phyloP scores from a whole-genome alignment of 2,797 vertebrate genomes.

The Pantherophis alleghaniensis region DNA sequence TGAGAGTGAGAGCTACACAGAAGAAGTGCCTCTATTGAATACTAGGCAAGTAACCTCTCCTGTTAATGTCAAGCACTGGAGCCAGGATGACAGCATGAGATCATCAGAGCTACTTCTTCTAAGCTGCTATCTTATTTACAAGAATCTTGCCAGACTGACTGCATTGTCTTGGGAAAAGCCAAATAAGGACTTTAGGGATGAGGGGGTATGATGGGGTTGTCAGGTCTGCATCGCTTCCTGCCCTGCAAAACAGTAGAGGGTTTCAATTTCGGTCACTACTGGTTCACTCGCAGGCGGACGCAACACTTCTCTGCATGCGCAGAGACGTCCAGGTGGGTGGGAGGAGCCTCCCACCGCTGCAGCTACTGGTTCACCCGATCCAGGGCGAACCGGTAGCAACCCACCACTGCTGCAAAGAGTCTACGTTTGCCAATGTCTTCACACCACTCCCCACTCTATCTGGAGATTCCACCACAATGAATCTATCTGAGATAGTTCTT shows the following conservation, averaged over 20 bases:
- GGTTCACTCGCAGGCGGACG: no score
- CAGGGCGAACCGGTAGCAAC: no score
- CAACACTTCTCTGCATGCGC: no score
- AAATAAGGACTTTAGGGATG: neutral
- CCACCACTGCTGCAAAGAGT: neutral
- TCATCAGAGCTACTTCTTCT: neutral
- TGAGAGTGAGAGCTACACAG: neutral
- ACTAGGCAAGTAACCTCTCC: neutral
- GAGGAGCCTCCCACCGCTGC: no score
- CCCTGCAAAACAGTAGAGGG: neutral
- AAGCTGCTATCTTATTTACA: neutral
- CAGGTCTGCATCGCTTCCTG: neutral
- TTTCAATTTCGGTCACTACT: no score
- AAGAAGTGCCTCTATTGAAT: neutral
- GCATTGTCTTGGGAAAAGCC: neutral
- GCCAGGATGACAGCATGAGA: neutral
- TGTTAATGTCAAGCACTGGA: neutral
- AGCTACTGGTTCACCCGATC: accelerated
- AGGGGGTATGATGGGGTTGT: neutral
- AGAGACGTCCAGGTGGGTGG: no score
- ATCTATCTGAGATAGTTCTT: neutral
- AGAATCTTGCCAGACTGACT: neutral
- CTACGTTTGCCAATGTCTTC: neutral
- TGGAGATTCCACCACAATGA: neutral
- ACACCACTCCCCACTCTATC: neutral